These are phyloP conservation scores for Petrophora chlorosata DNA, from an alignment of 2,888 invertebrate genomes.

Conservation along the genomic window DNA sequence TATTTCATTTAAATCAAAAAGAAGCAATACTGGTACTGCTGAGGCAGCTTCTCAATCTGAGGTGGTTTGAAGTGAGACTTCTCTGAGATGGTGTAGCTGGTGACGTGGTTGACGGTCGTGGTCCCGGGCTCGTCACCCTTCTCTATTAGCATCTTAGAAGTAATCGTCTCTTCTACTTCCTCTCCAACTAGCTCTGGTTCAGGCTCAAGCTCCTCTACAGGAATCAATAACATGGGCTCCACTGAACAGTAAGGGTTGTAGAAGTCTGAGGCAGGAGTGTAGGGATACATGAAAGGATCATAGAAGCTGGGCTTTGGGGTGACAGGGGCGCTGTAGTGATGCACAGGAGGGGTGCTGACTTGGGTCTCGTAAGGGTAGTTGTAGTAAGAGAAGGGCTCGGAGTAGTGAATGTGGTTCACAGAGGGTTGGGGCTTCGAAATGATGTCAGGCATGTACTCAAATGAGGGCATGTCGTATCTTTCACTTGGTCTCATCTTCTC, in stretches of 20 bases:
- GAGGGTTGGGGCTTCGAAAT: constrained; percentile 33
- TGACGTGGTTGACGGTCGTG: constrained; percentile 71
- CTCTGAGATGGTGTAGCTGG: constrained; percentile 70
- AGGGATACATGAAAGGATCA: constrained; percentile 54
- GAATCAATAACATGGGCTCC: constrained; percentile 54
- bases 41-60: constrained; percentile 64
- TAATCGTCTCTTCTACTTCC: constrained; percentile 70
- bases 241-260: constrained; percentile 51
- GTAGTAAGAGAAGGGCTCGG: constrained; percentile 43
- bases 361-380: constrained; percentile 57
- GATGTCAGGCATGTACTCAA: constrained; percentile 30
- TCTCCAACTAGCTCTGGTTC: constrained; percentile 70
- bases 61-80: constrained; percentile 71
- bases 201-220: constrained; percentile 54
- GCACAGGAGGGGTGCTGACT: constrained; percentile 49
- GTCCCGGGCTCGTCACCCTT: constrained; percentile 67
- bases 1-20: constrained; percentile 54
- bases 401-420: constrained; percentile 37
- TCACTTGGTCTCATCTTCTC: constrained; percentile 34
- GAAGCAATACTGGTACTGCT: constrained; percentile 75
- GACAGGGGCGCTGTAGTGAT: constrained; percentile 52
- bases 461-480: constrained; percentile 33
- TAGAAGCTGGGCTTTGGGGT: constrained; percentile 63
- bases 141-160: constrained; percentile 67
- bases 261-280: constrained; percentile 58